Evolutionary conservation across 1,140 invertebrate genomes (phyloP), one percentile per base, ranked within the genome.

Genomic region (Chrysopa pallens): DNA sequence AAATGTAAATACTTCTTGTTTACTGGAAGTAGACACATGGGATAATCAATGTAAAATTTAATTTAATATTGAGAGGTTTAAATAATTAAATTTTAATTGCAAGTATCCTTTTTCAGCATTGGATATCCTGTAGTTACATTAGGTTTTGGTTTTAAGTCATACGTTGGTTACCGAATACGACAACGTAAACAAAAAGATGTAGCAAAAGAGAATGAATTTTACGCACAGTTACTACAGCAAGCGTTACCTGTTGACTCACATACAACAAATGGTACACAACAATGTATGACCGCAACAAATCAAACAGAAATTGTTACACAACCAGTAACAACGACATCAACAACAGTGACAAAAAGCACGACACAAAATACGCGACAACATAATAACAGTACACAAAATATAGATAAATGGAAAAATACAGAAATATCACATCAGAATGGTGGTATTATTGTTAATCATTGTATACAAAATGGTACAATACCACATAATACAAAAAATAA

Each of bases 71-170:
- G n/a, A n/a, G n/a, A n/a, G n/a, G n/a, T n/a, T n/a, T n/a, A n/a
- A n/a, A n/a, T n/a, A n/a, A n/a, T n/a, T n/a, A n/a, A n/a, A n/a
- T n/a, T n/a, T n/a, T n/a, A n/a, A n/a, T n/a, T n/a, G n/a, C n/a
- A n/a, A n/a, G n/a, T n/a, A n/a, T n/a, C n/a, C n/a, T 23, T 2
- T 23, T 23, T 23, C 17, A 86, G 85, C 65, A 88, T 96, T 67
- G 91, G 94, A 45, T 98, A 96, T 76, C 93, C 93, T 50, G 87
- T 95, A 51, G 89, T 97, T 37, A 95, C 91, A 47, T 73, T 97
- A 55, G 91, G 92, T 49, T 95, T 96, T 70, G 89, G 88, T 55
- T 87, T 94, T 58, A 96, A 95, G 74, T 89, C 85, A 61, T 93
- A 91, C 60, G 76, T 95, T 47, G 84, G 85, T 47, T 91, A 88